A percentile compares a stretch with the other conserved stretches of the same genome.
phyloP scores from a whole-genome alignment of 2,113 vertebrate species.

The Eubucco bourcierii region DNA sequence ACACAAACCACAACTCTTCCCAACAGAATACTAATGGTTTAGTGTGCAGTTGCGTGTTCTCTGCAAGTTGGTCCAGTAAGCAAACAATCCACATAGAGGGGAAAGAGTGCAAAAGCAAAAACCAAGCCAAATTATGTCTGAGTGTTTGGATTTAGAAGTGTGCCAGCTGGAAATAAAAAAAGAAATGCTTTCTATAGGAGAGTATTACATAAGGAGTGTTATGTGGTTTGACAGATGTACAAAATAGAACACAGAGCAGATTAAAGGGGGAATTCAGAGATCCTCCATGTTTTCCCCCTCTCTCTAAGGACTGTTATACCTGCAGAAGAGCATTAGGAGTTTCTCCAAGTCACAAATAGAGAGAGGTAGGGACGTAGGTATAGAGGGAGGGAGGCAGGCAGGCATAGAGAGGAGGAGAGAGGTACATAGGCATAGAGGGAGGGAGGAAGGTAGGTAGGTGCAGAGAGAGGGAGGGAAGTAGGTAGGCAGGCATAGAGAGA shows the following conservation, averaged over 20 bases:
- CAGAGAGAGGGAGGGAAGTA: too few species aligned
- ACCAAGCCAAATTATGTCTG: conserved; percentile 13
- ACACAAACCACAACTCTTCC: conserved; percentile 70
- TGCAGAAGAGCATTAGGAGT: neutral
- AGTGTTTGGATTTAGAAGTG: neutral
- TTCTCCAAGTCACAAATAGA: conserved; percentile 44
- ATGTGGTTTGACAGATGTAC: neutral
- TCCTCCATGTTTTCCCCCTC: neutral
- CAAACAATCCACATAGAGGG: neutral
- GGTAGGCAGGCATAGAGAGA: too few species aligned
- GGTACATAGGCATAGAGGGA: too few species aligned
- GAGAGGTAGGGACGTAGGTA: too few species aligned
- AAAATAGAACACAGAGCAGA: neutral
- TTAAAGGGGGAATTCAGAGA: conserved; percentile 10
- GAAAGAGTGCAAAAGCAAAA: neutral
- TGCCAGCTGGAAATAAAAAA: neutral
- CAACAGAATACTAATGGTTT: conserved; percentile 73
- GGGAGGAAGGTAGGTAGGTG: too few species aligned
- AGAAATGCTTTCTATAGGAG: neutral
- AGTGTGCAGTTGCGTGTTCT: conserved; percentile 57
- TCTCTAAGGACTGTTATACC: neutral
- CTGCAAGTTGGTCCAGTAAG: conserved; percentile 46
- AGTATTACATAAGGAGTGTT: neutral
- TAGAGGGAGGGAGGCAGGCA: too few species aligned
- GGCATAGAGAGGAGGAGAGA: too few species aligned